phyloP scores from a whole-genome alignment of 2,113 vertebrate species.

The Tachycineta bicolor region DNA sequence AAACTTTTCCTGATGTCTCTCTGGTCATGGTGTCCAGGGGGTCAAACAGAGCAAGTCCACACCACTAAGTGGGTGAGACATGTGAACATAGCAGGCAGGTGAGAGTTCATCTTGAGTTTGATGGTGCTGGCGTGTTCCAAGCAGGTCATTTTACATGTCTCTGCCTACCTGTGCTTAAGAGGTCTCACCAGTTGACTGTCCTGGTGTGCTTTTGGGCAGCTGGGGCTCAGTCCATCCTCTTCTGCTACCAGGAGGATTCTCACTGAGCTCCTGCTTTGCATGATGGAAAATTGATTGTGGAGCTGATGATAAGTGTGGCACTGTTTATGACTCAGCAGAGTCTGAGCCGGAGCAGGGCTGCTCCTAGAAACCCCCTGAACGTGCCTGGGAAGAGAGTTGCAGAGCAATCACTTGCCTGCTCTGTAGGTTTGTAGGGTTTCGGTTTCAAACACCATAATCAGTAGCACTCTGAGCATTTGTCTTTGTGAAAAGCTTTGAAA shows the following conservation, averaged over 20 bases:
- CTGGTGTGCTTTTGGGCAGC: not conserved
- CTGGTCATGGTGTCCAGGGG: not conserved
- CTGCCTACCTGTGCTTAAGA: not conserved
- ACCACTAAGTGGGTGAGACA: not conserved
- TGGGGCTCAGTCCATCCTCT: not conserved
- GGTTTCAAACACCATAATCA: not conserved
- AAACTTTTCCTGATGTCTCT: not conserved
- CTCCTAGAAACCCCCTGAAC: conserved; percentile 20
- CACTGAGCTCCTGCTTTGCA: not conserved
- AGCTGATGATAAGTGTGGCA: not conserved
- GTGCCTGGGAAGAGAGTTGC: not conserved
- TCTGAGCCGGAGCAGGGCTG: not conserved
- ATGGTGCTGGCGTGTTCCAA: not conserved
- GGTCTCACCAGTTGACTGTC: not conserved
- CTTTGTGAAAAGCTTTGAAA: not conserved
- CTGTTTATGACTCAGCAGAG: conserved; percentile 46
- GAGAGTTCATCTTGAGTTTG: not conserved
- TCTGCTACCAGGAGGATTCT: not conserved
- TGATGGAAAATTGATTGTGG: conserved; percentile 26
- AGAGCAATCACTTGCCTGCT: conserved; percentile 4
- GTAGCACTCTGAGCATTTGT: not conserved
- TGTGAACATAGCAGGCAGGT: not conserved
- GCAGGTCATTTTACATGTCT: not conserved
- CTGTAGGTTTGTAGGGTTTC: not conserved
- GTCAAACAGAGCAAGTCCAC: not conserved